Evolutionary conservation across 2,888 invertebrate species (phyloP), one percentile per base, ranked within the genome.

Genomic region (Odontothrips loti): DNA sequence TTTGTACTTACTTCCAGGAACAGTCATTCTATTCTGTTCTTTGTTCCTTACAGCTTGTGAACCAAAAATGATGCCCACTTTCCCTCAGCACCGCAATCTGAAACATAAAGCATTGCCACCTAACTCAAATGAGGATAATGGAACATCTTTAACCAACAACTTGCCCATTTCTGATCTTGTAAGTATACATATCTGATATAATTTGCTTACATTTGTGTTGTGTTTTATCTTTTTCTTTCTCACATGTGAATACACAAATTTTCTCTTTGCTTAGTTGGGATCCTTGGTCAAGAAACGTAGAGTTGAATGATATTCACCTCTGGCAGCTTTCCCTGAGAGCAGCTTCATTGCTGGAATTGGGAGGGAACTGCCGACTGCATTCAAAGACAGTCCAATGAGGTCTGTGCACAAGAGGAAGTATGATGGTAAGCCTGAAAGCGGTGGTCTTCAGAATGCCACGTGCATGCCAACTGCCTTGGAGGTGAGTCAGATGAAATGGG

Each of bases 21-120:
- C 58, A 58, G 17, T 15, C 20, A 20, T 58, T 58, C 15, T 20
- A 58, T 17, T 58, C 20, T 58, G 58, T 58, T 15, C 0, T 58
- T 4, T 58, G 11, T 86, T 85, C 85, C 83, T 90, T 89, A 12
- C 87, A 97, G 96, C 98, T 0, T 98, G 98, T 87, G 97, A 98
- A 87, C 96, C 98, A 2, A 96, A 96, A 86, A 88, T 99, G 86
- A 99, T 99, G 99, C 99, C 98, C 0, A 96, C 97, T 84, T 99
- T 98, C 87, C 98, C 98, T 0, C 98, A 98, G 86, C 97, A 98
- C 86, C 91, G 98, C 84, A 96, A 97, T 87, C 91, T 95, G 90
- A 89, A 88, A 83, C 47, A 80, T 11, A 79, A 81, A 80, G 79
- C 80, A 12, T 12, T 79, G 29, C 81, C 48, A 29, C 47, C 79